Evolutionary conservation across 2,113 vertebrate genomes (phyloP).

Genomic region (Taxidea taxus): DNA sequence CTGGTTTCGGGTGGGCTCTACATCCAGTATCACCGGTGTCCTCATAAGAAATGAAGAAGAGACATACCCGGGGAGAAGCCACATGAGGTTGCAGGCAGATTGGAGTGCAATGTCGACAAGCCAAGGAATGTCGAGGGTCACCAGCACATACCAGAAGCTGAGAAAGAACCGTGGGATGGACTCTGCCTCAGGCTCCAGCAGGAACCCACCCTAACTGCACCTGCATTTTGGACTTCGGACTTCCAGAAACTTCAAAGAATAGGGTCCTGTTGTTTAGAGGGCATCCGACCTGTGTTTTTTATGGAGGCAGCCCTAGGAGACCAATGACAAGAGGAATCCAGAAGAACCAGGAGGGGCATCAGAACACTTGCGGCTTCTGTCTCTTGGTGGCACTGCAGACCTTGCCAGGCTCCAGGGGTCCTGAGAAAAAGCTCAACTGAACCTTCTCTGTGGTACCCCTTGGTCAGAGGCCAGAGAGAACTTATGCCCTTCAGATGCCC

Average conservation of each 20-base stretch:
- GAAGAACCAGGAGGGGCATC: neutral
- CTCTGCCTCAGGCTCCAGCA: neutral
- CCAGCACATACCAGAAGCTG: neutral
- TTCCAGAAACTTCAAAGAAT: neutral
- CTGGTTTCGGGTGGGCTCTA: neutral
- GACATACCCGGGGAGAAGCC: no score
- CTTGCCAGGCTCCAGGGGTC: neutral
- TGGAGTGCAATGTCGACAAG: rapidly evolving
- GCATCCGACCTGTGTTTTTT: neutral
- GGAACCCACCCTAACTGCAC: neutral
- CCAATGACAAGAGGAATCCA: neutral
- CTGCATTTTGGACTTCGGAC: neutral
- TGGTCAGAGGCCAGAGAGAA: neutral
- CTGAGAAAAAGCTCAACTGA: neutral
- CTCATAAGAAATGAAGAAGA: neutral
- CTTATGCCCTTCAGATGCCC: neutral
- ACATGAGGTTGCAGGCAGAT: rapidly evolving
- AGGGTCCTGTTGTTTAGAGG: neutral
- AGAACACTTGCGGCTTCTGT: rapidly evolving
- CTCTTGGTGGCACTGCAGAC: no score
- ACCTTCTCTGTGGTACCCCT: rapidly evolving
- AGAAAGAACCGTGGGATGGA: neutral
- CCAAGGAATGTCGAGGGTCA: rapidly evolving
- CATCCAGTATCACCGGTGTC: neutral
- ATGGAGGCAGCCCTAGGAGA: no score